Evolutionary conservation across 2,113 vertebrate species (phyloP).

Genomic region (Australoheros scitulus): DNA sequence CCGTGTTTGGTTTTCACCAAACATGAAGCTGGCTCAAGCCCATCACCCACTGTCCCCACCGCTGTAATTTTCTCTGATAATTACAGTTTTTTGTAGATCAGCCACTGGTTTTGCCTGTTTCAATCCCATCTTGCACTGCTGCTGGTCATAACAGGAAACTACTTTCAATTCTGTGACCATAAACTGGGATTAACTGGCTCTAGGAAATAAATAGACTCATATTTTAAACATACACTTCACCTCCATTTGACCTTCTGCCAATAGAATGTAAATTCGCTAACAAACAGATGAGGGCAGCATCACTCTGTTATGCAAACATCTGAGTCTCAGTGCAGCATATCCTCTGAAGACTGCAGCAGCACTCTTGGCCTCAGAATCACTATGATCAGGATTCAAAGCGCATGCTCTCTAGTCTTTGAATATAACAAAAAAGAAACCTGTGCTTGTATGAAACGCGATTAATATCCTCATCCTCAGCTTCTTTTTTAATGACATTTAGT

Average conservation of each 20-base stretch:
- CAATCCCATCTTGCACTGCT: background rate
- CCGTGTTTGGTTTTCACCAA: no score
- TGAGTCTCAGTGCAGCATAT: background rate
- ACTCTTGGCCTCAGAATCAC: constrained; percentile 5
- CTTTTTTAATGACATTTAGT: background rate
- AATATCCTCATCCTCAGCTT: background rate
- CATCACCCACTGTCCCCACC: no score
- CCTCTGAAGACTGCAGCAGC: constrained; percentile 19
- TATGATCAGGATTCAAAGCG: constrained; percentile 11
- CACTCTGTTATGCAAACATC: constrained; percentile 4
- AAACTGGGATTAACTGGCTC: background rate
- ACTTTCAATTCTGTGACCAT: background rate
- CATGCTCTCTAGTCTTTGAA: background rate
- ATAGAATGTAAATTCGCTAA: background rate
- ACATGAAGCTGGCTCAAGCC: no score
- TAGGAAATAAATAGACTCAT: background rate
- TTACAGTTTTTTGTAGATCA: background rate
- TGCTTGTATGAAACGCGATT: background rate
- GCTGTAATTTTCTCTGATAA: no score
- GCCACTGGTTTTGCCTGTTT: background rate
- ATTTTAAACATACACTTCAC: background rate
- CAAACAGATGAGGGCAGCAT: constrained; percentile 66
- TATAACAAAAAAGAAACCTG: background rate
- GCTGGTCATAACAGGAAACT: background rate
- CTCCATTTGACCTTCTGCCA: background rate